phyloP scores from a whole-genome alignment of 2,888 invertebrate species.

The Drosophila monieri region DNA sequence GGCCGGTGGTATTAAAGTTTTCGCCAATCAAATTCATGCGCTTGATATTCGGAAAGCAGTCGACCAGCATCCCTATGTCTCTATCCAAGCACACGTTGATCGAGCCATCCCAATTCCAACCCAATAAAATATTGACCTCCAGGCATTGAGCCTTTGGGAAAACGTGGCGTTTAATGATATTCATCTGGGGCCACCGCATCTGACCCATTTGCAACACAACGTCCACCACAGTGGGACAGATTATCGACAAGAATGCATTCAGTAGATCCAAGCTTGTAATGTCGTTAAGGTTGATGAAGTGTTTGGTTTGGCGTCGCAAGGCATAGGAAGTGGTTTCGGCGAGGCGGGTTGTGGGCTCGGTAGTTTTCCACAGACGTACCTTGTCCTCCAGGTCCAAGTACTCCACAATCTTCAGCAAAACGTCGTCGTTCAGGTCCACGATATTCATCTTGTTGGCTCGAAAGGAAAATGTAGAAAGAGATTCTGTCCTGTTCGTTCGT shows the following conservation, averaged over 20 bases:
- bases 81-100: neutral
- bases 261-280: neutral
- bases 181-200: neutral
- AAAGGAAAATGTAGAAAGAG: neutral
- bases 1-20: neutral
- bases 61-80: neutral
- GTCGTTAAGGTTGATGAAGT: neutral
- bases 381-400: neutral
- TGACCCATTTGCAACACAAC: neutral
- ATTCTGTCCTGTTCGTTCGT: neutral
- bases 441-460: neutral
- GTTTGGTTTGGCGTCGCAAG: neutral
- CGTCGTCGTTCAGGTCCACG: neutral
- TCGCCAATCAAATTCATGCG: neutral
- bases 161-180: neutral
- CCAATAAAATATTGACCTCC: neutral
- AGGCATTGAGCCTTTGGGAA: neutral
- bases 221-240: neutral
- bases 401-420: neutral
- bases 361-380: neutral
- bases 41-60: neutral
- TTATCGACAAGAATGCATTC: neutral
- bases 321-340: neutral
- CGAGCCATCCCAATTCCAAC: neutral
- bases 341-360: neutral